A percentile compares a stretch with the other conserved stretches of the same genome.
These are phyloP conservation scores for Neoscelio sp. DNA, from an alignment of 2,888 invertebrate species.

Conservation along the genomic window DNA sequence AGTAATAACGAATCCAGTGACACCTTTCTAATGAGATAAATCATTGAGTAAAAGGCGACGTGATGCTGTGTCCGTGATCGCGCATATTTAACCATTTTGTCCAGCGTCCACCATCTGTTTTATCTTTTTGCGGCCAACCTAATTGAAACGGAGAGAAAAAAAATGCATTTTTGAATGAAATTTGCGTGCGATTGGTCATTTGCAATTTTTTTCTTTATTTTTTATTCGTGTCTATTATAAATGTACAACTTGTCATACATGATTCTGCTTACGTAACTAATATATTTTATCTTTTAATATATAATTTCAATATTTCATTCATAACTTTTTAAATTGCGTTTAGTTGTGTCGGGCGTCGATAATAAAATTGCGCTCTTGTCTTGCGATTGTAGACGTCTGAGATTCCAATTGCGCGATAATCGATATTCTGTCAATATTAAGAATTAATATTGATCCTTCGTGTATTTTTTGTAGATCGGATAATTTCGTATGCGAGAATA, in stretches of 20 bases:
- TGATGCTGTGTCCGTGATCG: slow-evolving; percentile 19
- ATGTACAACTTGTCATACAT: slow-evolving; percentile 82
- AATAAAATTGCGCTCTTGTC: slow-evolving; percentile 42
- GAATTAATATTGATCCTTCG: not conserved
- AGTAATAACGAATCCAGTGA: slow-evolving; percentile 1
- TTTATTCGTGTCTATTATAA: slow-evolving; percentile 81
- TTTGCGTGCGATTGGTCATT: slow-evolving; percentile 8
- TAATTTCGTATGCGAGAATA: no score
- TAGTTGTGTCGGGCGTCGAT: slow-evolving; percentile 51
- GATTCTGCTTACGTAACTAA: slow-evolving; percentile 77
- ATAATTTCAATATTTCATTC: slow-evolving; percentile 59
- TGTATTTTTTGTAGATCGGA: no score
- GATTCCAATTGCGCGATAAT: not conserved
- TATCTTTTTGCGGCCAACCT: slow-evolving; percentile 12
- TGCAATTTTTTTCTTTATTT: slow-evolving; percentile 69
- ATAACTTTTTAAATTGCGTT: slow-evolving; percentile 59
- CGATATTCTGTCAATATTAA: not conserved
- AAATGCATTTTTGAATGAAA: no score
- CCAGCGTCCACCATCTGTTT: not conserved
- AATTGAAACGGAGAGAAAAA: slow-evolving; percentile 21
- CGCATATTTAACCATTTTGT: slow-evolving; percentile 9
- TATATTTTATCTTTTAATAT: slow-evolving; percentile 66
- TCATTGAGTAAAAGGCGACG: slow-evolving; percentile 3
- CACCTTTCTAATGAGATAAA: slow-evolving; percentile 10
- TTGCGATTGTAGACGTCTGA: slow-evolving; percentile 21